These are phyloP conservation scores for Oryzias sinensis DNA, from an alignment of 2,797 vertebrate species.

Conservation along the genomic window DNA sequence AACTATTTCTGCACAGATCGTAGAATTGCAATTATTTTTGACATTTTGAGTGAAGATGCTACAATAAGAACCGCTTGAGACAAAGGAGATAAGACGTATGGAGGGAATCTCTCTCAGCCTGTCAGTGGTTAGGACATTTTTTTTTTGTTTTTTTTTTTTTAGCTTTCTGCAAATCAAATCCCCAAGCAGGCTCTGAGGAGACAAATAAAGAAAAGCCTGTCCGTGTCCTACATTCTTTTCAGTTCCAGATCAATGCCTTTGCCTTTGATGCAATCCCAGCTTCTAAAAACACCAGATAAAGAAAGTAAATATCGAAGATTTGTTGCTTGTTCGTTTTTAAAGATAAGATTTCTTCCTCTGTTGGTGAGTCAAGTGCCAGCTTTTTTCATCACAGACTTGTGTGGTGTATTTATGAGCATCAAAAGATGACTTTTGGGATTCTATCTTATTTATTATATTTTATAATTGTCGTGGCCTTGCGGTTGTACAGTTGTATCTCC, in stretches of 20 bases:
- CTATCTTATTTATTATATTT: too few species aligned
- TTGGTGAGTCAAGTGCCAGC: not conserved
- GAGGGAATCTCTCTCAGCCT: constrained; percentile 1
- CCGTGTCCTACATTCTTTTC: not conserved
- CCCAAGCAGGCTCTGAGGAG: not conserved
- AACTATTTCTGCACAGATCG: constrained; percentile 27
- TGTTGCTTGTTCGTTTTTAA: not conserved
- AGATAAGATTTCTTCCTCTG: not conserved
- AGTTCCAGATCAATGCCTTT: not conserved
- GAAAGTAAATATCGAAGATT: not conserved
- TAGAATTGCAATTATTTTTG: constrained; percentile 46
- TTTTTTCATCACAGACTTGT: not conserved
- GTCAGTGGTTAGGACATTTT: constrained; percentile 4
- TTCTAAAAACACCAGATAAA: not conserved
- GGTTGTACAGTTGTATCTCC: too few species aligned
- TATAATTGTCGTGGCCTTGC: too few species aligned
- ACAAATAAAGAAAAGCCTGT: not conserved
- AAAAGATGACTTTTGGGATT: too few species aligned
- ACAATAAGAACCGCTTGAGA: constrained; percentile 15
- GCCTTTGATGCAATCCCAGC: not conserved
- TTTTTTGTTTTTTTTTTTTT: not conserved
- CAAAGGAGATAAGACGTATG: constrained; percentile 2
- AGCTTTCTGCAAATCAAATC: not conserved
- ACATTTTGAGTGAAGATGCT: constrained; percentile 53
- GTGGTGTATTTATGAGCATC: too few species aligned